Percentiles rank a stretch among this genome's conserved stretches.
phyloP scores from a whole-genome alignment of 2,888 invertebrate species.

The Agelastica alni region DNA sequence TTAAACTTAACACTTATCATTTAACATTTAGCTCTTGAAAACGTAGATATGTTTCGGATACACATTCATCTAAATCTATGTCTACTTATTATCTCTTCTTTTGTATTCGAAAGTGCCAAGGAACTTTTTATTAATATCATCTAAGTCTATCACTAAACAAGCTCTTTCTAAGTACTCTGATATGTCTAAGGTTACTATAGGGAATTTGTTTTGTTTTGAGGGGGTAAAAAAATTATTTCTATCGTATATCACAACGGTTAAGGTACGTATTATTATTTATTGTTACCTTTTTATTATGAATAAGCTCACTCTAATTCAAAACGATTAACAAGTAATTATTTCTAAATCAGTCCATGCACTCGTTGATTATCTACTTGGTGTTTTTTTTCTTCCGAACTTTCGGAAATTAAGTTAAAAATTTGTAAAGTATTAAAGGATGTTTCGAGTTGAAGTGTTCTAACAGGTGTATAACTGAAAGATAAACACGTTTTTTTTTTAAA shows the following conservation, averaged over 20 bases:
- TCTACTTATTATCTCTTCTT: slow-evolving; percentile 42
- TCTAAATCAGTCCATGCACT: slow-evolving; percentile 17
- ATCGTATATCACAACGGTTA: slow-evolving; percentile 41
- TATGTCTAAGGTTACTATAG: slow-evolving; percentile 39
- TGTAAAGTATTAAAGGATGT: background rate
- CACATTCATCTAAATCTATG: slow-evolving; percentile 31
- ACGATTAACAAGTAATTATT: slow-evolving; percentile 6
- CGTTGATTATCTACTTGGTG: slow-evolving; percentile 24
- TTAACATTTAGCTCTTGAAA: slow-evolving; percentile 23
- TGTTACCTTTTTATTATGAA: slow-evolving; percentile 20
- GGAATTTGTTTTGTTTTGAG: slow-evolving; percentile 14
- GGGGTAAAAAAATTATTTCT: slow-evolving; percentile 32
- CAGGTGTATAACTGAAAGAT: slow-evolving; percentile 24
- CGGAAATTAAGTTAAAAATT: background rate
- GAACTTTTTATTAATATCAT: slow-evolving; percentile 19
- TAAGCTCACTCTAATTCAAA: slow-evolving; percentile 32
- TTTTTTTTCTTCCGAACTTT: background rate
- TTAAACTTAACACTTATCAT: slow-evolving; percentile 29
- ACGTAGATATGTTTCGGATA: slow-evolving; percentile 27
- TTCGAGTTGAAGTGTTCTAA: slow-evolving; percentile 20
- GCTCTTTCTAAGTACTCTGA: slow-evolving; percentile 37
- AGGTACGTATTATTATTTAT: slow-evolving; percentile 41
- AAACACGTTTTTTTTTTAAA: slow-evolving; percentile 19
- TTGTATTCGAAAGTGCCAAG: slow-evolving; percentile 29
- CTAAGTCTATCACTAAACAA: slow-evolving; percentile 30